Evolutionary conservation across 92 coral and sea anemone genomes (phyloP).

Genomic region (Epizoanthus ramosus): DNA sequence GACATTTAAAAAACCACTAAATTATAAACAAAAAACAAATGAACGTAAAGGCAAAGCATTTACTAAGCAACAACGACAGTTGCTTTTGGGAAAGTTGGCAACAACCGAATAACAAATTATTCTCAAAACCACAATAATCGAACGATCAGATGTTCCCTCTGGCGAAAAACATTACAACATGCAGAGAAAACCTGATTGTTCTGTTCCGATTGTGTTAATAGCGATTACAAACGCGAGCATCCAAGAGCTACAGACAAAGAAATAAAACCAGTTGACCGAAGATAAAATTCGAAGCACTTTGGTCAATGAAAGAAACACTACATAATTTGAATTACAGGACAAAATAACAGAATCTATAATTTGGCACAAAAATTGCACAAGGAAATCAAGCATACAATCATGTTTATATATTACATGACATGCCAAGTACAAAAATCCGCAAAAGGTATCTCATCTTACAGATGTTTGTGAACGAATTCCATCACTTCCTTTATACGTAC

Average conservation of each 20-base stretch:
- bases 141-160: slow-evolving; percentile 9
- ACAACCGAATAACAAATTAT: neutral
- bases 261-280: neutral
- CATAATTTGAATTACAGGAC: neutral
- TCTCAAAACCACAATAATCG: neutral
- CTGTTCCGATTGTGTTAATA: neutral
- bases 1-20: neutral
- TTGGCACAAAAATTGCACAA: neutral
- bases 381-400: neutral
- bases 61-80: neutral
- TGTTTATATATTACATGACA: neutral
- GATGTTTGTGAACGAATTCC: slow-evolving; percentile 35
- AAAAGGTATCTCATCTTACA: slow-evolving; percentile 19
- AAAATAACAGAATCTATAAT: neutral
- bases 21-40: neutral
- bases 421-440: neutral
- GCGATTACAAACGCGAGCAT: neutral
- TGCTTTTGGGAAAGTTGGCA: no score
- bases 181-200: slow-evolving; percentile 21
- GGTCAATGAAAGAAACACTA: neutral
- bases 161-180: neutral
- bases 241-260: neutral
- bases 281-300: neutral
- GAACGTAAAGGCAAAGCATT: slow-evolving; percentile 2
- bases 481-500: slow-evolving; percentile 62